Conservation (phyloP, 2,888 invertebrate species). For the Drosophila affinis region DNA sequence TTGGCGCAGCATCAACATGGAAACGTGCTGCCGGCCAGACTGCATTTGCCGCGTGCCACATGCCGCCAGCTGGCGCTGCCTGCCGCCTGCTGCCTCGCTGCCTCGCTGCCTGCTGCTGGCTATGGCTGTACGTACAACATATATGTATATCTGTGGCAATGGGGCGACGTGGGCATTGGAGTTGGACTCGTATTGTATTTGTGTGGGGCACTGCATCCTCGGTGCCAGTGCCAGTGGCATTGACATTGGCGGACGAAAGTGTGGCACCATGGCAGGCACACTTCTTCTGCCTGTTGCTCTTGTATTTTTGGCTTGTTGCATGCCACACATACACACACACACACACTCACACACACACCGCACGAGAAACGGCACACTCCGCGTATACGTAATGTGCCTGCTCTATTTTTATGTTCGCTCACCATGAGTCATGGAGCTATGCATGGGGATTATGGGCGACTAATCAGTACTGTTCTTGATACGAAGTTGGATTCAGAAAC, state of each 20-base stretch:
- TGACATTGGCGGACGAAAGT: constrained; percentile 72
- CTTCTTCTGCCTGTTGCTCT: constrained; percentile 26
- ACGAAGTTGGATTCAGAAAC: not conserved
- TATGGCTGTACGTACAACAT: constrained; percentile 1
- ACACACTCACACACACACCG: not conserved
- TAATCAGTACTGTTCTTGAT: not conserved
- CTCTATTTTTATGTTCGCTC: constrained; percentile 44
- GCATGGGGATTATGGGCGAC: constrained; percentile 48
- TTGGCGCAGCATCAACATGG: constrained; percentile 66
- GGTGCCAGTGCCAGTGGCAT: constrained; percentile 57
- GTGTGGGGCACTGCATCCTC: constrained; percentile 58
- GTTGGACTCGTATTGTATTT: constrained; percentile 41
- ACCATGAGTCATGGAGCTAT: constrained; percentile 17
- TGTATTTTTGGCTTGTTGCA: constrained; percentile 63
- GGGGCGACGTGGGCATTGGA: constrained; percentile 55
- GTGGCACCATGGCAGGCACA: constrained; percentile 69
- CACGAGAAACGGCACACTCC: constrained; percentile 35
- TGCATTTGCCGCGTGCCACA: constrained; percentile 38
- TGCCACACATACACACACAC: not conserved
- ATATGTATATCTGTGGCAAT: constrained; percentile 66
- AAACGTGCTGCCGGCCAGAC: constrained; percentile 58
- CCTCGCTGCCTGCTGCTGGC: constrained; percentile 26
- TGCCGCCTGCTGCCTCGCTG: constrained; percentile 23
- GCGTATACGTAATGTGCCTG: constrained; percentile 66
- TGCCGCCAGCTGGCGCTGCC: constrained; percentile 51